Base-by-base conservation (phyloP, 2,797 vertebrate genomes). In the Apodemus agrarius region DNA sequence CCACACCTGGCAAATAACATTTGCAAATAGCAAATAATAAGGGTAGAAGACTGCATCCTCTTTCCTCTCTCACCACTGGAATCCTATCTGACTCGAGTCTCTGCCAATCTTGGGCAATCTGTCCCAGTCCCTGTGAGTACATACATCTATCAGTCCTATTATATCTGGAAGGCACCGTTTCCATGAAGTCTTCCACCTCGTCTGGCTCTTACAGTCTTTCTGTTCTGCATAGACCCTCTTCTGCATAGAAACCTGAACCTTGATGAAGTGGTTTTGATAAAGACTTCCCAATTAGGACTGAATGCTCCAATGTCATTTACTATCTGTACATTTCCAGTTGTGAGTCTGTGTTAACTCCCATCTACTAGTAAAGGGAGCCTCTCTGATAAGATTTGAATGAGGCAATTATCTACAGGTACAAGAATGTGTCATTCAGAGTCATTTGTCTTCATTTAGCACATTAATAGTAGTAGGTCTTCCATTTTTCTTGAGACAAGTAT, bases 401-500 rank as follows among this genome's bases (percentile, higher is more conserved):
- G 12, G n/a, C 22, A 40, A 24, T 37, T 59, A 26, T 16, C 13
- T 40, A 26, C 26, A 13, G 22, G 54, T 26, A 26, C 24, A 82
- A 43, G n/a, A 59, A 26, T 82, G 40, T 59, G 54, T 59, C 34
- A 59, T 26, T 24, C 13, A 14, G 13, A 26, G 34, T 37, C 52
- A 16, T 40, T 37, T 59, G 7, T 40, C 13, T 24, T 59, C 22
- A 59, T 59, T 59, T 82, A 59, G 54, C 22, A 59, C 40, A 82
- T 40, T 82, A 59, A 59, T 29, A 59, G 52, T 37, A 82, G 22
- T 40, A 82, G 12, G 22, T 4, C 93, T 90, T 87, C 46, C 0
- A 92, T 74, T 84, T 86, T 90, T 46, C 67, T 85, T 82, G 34
- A 79, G 13, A 78, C 34, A 91, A 95, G 31, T 46, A 81, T 13